These are phyloP conservation scores for Calycopis cecrops DNA, from an alignment of 1,140 invertebrate species.

Conservation along the genomic window DNA sequence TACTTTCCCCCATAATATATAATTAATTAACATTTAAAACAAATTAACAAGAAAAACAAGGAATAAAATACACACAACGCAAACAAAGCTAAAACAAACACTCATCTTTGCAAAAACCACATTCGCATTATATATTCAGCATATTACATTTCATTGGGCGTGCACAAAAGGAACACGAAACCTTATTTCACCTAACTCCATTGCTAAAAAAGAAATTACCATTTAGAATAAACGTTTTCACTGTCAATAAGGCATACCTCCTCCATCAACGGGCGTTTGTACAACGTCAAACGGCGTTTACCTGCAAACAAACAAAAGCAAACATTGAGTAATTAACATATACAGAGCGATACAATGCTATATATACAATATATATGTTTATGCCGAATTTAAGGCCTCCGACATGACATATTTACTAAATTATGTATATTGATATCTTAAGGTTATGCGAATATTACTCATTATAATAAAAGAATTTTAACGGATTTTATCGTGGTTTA, in stretches of 20 bases:
- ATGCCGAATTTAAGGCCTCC: no score
- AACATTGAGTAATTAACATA: constrained; percentile 10
- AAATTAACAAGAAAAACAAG: no score
- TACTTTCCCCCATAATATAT: no score
- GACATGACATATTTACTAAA: no score
- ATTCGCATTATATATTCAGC: constrained; percentile 2
- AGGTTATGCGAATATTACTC: no score
- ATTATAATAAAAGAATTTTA: no score
- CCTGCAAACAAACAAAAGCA: constrained; percentile 27
- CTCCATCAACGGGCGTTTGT: constrained; percentile 7
- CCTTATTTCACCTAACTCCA: neutral
- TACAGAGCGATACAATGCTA: neutral
- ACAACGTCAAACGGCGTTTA: constrained; percentile 22
- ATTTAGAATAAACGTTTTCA: constrained; percentile 1
- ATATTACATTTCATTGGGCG: neutral
- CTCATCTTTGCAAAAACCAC: neutral
- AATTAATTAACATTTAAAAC: no score
- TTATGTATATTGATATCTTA: no score
- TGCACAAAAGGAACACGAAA: neutral
- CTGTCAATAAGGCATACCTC: constrained; percentile 7
- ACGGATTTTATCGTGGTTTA: no score
- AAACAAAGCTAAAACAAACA: neutral
- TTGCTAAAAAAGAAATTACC: constrained; percentile 2
- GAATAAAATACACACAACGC: no score
- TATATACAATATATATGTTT: no score